Evolutionary conservation across 2,797 vertebrate species (phyloP), one percentile per base, ranked within the genome.

Genomic region (Acomys russatus): DNA sequence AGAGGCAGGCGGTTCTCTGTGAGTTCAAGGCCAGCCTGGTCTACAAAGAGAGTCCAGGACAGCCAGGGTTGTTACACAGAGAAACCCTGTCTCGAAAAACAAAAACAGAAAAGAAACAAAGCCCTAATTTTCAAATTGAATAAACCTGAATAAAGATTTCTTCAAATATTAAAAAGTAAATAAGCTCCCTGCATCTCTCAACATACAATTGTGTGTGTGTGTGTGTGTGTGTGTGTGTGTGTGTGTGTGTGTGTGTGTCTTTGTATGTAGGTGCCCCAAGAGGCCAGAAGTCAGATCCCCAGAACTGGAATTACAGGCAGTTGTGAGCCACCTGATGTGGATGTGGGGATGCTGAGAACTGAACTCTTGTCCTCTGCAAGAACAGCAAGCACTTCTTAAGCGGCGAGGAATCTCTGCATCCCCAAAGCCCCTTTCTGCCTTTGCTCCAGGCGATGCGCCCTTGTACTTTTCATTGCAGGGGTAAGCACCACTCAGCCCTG

Each of bases 91-190:
- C 44, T 44, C 44, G 44, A 44, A 44, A 44, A 44, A 44, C 44
- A n/a, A n/a, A n/a, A 18, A 28, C 35, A 73, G 38, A 56, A 90
- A 44, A 78, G 64, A 15, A 96, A 85, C 76, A 68, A 38, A 44
- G 44, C 20, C 14, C 87, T 74, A 85, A 86, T 93, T 70, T 94
- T 79, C 91, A 71, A 77, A 71, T 61, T 38, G 79, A 56, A 4
- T 76, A 28, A 91, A 63, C 35, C 51, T 88, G 30, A 79, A 84
- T 56, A 84, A 87, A 79, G 9, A 23, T 17, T 88, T 93, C 51
- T 76, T 70, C 76, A 68, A 91, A 25, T 71, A 77, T 44, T n/a
- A 79, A 85, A 88, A 80, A 59, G 49, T 66, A 56, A 66, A 54
- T 51, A 76, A 85, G 2, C 12, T 49, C 33, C n/a, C n/a, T 11